A percentile compares a stretch with the other conserved stretches of the same genome.
Conservation (phyloP, 2,113 vertebrate genomes). For the Beaufortia kweichowensis region DNA sequence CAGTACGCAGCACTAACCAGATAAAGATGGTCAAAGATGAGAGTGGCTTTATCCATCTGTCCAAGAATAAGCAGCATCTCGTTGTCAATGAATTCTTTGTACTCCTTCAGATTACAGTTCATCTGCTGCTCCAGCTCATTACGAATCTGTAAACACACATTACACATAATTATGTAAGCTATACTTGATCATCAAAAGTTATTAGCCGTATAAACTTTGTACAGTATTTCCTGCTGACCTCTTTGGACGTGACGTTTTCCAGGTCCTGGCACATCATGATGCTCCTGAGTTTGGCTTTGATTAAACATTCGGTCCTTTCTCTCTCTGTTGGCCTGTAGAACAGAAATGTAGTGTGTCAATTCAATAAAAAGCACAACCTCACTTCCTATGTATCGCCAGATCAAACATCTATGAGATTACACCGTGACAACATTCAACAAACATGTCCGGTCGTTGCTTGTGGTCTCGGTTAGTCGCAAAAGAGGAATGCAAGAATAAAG, state of each 20-base stretch:
- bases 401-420: neutral
- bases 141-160: constrained; percentile 64
- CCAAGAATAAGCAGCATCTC: constrained; percentile 96
- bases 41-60: constrained; percentile 97
- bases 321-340: constrained; percentile 85
- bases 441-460: neutral
- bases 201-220: neutral
- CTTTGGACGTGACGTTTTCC: constrained; percentile 96
- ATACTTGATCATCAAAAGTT: too few relatives aligned
- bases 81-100: constrained; percentile 97
- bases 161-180: neutral
- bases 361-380: constrained; percentile 5
- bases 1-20: constrained; percentile 79
- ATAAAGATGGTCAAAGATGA: constrained; percentile 95
- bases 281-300: constrained; percentile 90
- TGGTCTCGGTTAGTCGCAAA: neutral
- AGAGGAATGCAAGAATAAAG: neutral
- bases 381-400: neutral
- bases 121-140: constrained; percentile 92
- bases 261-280: constrained; percentile 97
- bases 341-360: neutral
- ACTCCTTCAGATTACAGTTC: constrained; percentile 93
- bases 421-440: neutral
- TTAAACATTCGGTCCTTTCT: constrained; percentile 87
- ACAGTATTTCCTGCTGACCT: constrained; percentile 74